Evolutionary conservation across 2,113 vertebrate species (phyloP), one percentile per base, ranked within the genome.

Genomic region (Sturnus vulgaris): DNA sequence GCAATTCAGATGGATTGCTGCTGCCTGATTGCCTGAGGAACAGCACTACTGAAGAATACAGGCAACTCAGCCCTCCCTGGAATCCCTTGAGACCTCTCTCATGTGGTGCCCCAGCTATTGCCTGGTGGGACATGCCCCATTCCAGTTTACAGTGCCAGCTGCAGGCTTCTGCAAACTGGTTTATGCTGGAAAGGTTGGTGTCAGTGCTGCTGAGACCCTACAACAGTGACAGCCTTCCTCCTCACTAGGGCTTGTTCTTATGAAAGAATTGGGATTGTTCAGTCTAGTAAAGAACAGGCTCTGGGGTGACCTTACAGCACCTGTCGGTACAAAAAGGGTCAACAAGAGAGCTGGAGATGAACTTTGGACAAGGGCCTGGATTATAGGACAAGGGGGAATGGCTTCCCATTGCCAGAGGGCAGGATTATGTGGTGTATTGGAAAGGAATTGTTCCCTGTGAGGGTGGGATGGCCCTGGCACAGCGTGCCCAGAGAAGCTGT

Each of bases 61-160:
- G 23, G 15, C 61, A 66, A 23, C 73, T 82, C 57, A 33, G 47
- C 35, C 33, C 9, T 24, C 12, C 33, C 27, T 25, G 22, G 31
- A 22, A 37, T 19, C 42, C 80, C 33, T 11, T 31, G 40, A 64
- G 44, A 42, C 10, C 33, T 66, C 46, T 33, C 20, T 61, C 65
- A 49, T 0, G 0, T 15, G n/a, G 42, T 75, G 66, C 47, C 37
- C n/a, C 39, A 33, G 59, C 12, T 80, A 21, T 15, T 50, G 31
- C 21, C 40, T 57, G 18, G 37, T 31, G 25, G 35, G 56, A 73
- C 23, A 14, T 1, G 2, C 17, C n/a, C 40, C 0, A 0, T 20
- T 64, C 30, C 56, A 77, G 63, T 57, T 91, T 17, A 33, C 9
- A 7, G 30, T 24, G 35, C 31, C 47, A 81, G 27, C 19, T 73